A percentile compares a stretch with the other conserved stretches of the same genome.
Conservation (phyloP, 2,888 invertebrate genomes). For the Drosophila mercatorum region DNA sequence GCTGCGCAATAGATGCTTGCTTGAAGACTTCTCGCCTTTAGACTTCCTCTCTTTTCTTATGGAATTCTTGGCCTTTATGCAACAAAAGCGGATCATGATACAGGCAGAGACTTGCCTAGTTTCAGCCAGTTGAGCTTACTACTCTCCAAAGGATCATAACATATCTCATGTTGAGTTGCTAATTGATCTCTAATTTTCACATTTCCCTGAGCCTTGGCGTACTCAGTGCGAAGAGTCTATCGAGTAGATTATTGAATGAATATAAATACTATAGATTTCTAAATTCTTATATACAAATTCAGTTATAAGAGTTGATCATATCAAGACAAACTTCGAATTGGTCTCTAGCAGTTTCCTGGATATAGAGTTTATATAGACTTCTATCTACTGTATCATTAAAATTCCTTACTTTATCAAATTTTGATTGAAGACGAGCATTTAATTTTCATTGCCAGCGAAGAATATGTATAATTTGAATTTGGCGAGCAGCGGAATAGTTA, state of each 20-base stretch:
- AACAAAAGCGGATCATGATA: too few species aligned
- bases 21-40: too few species aligned
- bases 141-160: too few species aligned
- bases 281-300: background rate
- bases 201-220: background rate
- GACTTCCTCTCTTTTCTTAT: too few species aligned
- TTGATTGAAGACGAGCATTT: conserved; percentile 5
- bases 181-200: background rate
- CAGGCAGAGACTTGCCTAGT: too few species aligned
- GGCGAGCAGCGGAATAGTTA: conserved; percentile 40
- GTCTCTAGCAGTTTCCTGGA: background rate
- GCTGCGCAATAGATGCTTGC: background rate
- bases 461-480: conserved; percentile 14
- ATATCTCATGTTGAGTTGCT: background rate
- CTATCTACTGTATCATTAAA: background rate
- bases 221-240: background rate
- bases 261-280: background rate
- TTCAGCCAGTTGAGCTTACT: too few species aligned
- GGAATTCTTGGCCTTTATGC: too few species aligned
- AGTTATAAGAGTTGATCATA: background rate
- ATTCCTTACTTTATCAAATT: background rate
- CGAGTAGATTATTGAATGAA: background rate
- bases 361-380: too few species aligned
- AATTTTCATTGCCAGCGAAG: conserved; percentile 4
- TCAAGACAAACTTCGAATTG: background rate